Conservation (phyloP, 2,888 invertebrate genomes). For the Halictus quadricinctus region DNA sequence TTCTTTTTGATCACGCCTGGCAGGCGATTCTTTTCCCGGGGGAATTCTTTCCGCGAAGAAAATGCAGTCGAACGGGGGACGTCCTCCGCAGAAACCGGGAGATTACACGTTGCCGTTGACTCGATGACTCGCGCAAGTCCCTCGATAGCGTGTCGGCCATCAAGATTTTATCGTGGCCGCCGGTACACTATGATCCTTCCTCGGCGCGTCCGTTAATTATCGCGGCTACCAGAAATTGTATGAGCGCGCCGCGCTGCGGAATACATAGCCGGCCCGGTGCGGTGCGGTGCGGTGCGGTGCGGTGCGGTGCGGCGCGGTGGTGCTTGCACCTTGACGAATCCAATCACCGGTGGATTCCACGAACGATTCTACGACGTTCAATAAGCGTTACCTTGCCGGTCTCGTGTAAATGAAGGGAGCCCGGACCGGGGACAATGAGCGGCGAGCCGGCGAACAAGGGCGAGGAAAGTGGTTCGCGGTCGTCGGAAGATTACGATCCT, state of each 20-base stretch:
- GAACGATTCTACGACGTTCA: conserved; percentile 2
- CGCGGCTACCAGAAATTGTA: conserved; percentile 27
- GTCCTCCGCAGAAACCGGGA: conserved; percentile 3
- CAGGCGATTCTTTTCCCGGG: neutral
- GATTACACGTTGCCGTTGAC: conserved; percentile 11
- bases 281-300: neutral
- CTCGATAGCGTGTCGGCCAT: conserved; percentile 4
- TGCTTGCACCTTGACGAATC: conserved; percentile 12
- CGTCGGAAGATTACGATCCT: conserved; percentile 50
- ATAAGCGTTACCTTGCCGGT: conserved; percentile 14
- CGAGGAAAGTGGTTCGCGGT: conserved; percentile 50
- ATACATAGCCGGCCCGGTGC: neutral
- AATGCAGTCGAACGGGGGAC: conserved; percentile 1
- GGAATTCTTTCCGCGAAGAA: neutral
- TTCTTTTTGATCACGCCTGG: neutral
- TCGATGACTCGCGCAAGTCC: conserved; percentile 10
- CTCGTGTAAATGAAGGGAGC: conserved; percentile 21
- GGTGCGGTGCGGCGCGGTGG: neutral
- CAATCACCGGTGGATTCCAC: conserved; percentile 1
- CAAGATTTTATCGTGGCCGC: conserved; percentile 16
- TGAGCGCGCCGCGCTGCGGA: conserved; percentile 3
- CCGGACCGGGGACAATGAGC: conserved; percentile 15
- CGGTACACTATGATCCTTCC: conserved; percentile 16
- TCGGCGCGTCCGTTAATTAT: conserved; percentile 18
- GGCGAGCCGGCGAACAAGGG: conserved; percentile 28